Conservation (phyloP, 2,797 vertebrate genomes). For the Pyrocephalus nanus region DNA sequence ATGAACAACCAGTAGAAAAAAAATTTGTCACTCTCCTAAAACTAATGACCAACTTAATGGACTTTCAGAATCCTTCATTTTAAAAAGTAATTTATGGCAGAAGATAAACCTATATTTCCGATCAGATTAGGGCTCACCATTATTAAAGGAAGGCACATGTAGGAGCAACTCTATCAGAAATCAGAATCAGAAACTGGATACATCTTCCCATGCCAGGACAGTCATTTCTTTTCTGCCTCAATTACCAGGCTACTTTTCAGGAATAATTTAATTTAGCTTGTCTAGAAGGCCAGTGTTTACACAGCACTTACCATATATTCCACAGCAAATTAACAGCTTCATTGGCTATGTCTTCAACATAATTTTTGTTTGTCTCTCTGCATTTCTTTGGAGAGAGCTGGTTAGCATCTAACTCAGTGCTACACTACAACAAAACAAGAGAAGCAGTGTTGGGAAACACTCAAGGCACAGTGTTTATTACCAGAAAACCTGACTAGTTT, state of each 20-base stretch:
- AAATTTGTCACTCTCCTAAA: not conserved
- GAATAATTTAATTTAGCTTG: not conserved
- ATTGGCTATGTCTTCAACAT: slow-evolving; percentile 86
- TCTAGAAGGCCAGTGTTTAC: not conserved
- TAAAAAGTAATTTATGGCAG: not conserved
- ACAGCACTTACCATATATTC: slow-evolving; percentile 91
- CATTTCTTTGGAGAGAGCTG: slow-evolving; percentile 64
- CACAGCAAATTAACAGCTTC: slow-evolving; percentile 94
- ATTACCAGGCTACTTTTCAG: not conserved
- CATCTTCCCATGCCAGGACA: not conserved
- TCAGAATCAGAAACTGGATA: not conserved
- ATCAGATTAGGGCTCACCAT: not conserved
- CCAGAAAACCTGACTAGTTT: not conserved
- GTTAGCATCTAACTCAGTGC: slow-evolving; percentile 79
- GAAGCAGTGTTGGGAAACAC: not conserved
- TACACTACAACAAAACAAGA: slow-evolving; percentile 81
- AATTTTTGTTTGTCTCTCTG: slow-evolving; percentile 78
- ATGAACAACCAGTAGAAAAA: not conserved
- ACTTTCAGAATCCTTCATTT: not conserved
- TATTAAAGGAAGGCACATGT: not conserved
- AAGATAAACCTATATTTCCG: not conserved
- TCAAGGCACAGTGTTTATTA: not conserved
- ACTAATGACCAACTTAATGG: not conserved
- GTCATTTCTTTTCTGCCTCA: not conserved
- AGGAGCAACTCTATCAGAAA: not conserved